phyloP scores from a whole-genome alignment of 2,888 invertebrate species.

The Pollenia labialis region DNA sequence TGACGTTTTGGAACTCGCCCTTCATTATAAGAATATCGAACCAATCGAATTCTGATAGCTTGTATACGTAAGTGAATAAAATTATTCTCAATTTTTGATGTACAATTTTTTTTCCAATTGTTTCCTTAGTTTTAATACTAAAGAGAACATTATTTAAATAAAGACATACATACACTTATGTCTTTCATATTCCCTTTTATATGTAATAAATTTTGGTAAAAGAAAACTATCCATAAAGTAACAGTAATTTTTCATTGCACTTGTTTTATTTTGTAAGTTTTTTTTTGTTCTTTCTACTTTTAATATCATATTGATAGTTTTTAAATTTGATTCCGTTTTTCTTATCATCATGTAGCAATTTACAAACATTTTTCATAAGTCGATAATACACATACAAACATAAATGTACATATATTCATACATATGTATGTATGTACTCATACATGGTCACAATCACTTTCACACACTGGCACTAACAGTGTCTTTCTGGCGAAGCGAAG shows the following conservation, averaged over 20 bases:
- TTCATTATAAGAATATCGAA: too few species aligned
- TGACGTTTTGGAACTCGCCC: too few species aligned
- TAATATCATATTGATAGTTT: constrained; percentile 82
- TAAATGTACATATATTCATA: neutral
- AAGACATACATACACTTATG: neutral
- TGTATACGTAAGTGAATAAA: too few species aligned
- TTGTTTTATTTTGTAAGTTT: constrained; percentile 25
- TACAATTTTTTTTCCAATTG: neutral
- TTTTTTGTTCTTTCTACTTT: constrained; percentile 47
- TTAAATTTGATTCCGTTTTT: constrained; percentile 81
- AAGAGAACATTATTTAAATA: neutral
- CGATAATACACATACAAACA: neutral
- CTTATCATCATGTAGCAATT: constrained; percentile 76
- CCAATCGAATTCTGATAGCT: too few species aligned
- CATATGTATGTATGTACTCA: constrained; percentile 50
- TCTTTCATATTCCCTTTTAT: neutral
- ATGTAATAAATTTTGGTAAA: constrained; percentile 16
- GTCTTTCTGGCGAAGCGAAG: constrained; percentile 1
- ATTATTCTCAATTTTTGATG: too few species aligned
- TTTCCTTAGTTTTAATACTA: neutral
- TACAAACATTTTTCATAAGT: constrained; percentile 56
- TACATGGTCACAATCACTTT: neutral
- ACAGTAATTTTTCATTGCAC: constrained; percentile 36
- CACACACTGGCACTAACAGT: neutral
- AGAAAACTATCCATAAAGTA: constrained; percentile 2